These are phyloP conservation scores for Margarornis squamiger DNA, from an alignment of 2,797 vertebrate genomes.

Conservation along the genomic window DNA sequence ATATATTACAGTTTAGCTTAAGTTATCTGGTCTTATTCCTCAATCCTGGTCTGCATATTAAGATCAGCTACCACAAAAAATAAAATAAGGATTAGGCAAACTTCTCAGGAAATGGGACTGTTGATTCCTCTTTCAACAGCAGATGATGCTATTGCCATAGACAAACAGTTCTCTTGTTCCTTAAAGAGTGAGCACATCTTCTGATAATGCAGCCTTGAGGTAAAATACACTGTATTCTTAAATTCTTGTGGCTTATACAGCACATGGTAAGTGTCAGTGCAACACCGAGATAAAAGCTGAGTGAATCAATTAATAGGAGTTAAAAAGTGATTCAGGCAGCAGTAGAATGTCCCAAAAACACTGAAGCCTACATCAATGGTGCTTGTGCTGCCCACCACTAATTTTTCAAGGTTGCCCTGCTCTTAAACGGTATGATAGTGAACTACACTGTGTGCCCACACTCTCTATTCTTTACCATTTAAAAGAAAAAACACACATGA, in stretches of 20 bases:
- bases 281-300: neutral
- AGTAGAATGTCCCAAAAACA: neutral
- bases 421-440: fast-evolving
- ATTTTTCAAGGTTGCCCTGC: neutral
- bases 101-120: neutral
- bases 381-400: neutral
- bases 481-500: neutral
- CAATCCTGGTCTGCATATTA: neutral
- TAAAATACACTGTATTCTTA: neutral
- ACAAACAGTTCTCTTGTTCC: neutral
- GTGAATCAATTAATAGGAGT: neutral
- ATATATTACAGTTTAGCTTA: neutral
- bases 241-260: neutral
- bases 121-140: neutral
- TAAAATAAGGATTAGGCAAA: neutral
- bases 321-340: neutral
- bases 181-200: neutral
- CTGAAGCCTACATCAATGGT: fast-evolving
- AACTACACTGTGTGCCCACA: neutral
- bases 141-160: conserved; percentile 37
- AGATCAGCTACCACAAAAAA: neutral
- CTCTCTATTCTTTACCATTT: neutral
- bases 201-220: neutral
- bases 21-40: neutral
- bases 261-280: neutral